These are phyloP conservation scores for Epistrophe eligans DNA, from an alignment of 2,888 invertebrate species.

Conservation along the genomic window DNA sequence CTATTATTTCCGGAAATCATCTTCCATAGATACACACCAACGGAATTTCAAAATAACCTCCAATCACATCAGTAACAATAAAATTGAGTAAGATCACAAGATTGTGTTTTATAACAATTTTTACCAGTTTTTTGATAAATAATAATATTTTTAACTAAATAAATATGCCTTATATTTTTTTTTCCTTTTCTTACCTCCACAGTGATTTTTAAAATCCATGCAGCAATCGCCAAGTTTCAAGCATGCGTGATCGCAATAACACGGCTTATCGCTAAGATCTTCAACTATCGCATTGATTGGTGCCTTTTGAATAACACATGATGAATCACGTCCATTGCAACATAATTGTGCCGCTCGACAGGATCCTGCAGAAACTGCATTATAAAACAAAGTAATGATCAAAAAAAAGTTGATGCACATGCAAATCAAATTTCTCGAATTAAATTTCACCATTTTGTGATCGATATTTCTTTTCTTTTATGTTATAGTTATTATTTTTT, in stretches of 20 bases:
- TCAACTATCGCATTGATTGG: constrained; percentile 93
- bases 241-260: constrained; percentile 97
- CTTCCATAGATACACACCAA: too few relatives aligned
- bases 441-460: neutral
- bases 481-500: too few relatives aligned
- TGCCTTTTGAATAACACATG: constrained; percentile 94
- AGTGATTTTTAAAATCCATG: constrained; percentile 93
- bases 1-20: too few relatives aligned
- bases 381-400: neutral
- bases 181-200: constrained; percentile 88
- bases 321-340: constrained; percentile 94
- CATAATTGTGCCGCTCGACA: constrained; percentile 88
- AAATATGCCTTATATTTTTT: too few relatives aligned
- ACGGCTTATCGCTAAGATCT: constrained; percentile 92
- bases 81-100: too few relatives aligned
- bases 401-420: neutral
- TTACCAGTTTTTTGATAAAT: too few relatives aligned
- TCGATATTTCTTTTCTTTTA: neutral
- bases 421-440: neutral
- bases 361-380: neutral
- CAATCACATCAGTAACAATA: too few relatives aligned
- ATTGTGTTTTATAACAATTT: too few relatives aligned
- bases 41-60: too few relatives aligned
- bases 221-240: constrained; percentile 95
- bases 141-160: too few relatives aligned